Conservation (phyloP, 2,113 vertebrate species). For the Crotalus tigris region DNA sequence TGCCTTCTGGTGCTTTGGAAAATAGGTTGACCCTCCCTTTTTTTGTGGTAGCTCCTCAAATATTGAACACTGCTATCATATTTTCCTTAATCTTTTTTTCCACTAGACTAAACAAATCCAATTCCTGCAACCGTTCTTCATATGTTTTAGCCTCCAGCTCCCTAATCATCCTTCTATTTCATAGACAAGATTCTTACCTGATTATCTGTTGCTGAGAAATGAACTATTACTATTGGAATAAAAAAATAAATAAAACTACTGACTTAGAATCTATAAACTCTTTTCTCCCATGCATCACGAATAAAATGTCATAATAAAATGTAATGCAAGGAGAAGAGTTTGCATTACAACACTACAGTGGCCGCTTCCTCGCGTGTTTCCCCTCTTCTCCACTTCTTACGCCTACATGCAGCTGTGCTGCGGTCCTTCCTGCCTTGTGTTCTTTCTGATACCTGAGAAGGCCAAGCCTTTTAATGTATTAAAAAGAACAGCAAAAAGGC, state of each 20-base stretch:
- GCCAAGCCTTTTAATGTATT: background rate
- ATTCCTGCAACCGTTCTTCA: no score
- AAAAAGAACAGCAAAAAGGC: background rate
- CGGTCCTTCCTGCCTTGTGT: background rate
- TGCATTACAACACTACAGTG: background rate
- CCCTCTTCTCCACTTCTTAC: background rate
- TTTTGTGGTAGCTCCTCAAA: no score
- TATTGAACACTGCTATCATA: no score
- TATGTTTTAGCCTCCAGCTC: no score
- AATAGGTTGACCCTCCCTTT: no score
- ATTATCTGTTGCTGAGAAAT: background rate
- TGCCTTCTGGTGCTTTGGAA: no score
- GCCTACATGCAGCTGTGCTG: background rate
- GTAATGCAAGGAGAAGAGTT: background rate
- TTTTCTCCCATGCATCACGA: background rate
- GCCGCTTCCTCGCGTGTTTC: background rate
- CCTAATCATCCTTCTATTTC: background rate
- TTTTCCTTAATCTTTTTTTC: no score
- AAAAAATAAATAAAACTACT: background rate
- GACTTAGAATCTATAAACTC: background rate
- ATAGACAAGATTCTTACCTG: background rate
- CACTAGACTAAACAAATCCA: no score
- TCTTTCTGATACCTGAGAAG: background rate
- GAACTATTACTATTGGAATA: background rate
- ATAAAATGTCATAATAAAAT: background rate